A percentile compares a stretch with the other conserved stretches of the same genome.
These are phyloP conservation scores for Netelia inedita DNA, from an alignment of 2,888 invertebrate genomes.

Conservation along the genomic window DNA sequence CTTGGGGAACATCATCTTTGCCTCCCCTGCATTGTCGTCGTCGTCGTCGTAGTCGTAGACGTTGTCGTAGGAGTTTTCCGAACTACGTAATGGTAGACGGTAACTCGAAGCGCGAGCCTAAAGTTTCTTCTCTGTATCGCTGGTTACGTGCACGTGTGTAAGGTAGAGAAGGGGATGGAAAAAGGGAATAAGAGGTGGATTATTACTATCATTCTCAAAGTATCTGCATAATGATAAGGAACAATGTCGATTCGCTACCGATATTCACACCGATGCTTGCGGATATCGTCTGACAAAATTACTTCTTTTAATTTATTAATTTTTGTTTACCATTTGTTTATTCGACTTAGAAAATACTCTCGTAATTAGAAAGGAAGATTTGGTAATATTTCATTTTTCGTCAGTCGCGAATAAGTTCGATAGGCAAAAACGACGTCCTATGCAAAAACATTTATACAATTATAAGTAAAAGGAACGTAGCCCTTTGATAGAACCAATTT, in stretches of 20 bases:
- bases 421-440: neutral
- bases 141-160: neutral
- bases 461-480: neutral
- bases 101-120: constrained; percentile 47
- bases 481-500: constrained; percentile 14
- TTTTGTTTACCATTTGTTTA: neutral
- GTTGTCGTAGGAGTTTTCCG: constrained; percentile 30
- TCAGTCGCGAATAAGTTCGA: neutral
- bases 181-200: neutral
- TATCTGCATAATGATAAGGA: constrained; percentile 42
- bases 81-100: constrained; percentile 39
- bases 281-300: neutral
- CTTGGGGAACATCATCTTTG: constrained; percentile 44
- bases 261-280: neutral
- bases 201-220: constrained; percentile 28
- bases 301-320: neutral
- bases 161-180: too few species aligned
- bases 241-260: neutral
- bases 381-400: neutral
- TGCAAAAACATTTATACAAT: neutral
- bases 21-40: constrained; percentile 6
- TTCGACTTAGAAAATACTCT: neutral
- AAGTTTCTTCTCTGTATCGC: constrained; percentile 37
- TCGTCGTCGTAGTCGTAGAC: neutral
- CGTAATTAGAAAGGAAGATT: neutral